Evolutionary conservation across 2,797 vertebrate species (phyloP), one percentile per base, ranked within the genome.

Genomic region (Aplochiton taeniatus): DNA sequence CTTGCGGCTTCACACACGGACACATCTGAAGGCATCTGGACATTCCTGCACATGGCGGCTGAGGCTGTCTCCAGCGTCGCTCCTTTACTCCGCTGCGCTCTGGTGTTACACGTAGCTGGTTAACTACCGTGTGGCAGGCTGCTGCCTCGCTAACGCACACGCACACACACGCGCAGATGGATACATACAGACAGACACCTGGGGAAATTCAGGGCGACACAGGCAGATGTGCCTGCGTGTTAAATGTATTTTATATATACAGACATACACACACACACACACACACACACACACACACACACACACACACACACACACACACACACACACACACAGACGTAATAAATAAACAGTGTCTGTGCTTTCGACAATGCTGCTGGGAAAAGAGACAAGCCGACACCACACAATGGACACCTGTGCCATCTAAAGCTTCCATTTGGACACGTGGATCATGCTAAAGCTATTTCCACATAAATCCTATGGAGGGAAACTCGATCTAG

Each of bases 1-100:
- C 80, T 87, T 88, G 86, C 85, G 86, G 86, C 82, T 89, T 88
- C 82, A 82, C 88, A 89, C 84, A 83, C 77, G 82, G 3, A 31
- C 31, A 86, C 86, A 83, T 87, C 82, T 88, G 80, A 90, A 86
- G 85, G 80, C 77, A 86, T 85, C 75, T 78, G 81, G 76, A 83
- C 80, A 90, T 88, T 90, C 81, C 73, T 76, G 77, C 70, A 76
- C 81, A 66, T 78, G 78, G 76, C 83, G 58, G 59, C 17, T 52
- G 45, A 31, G 18, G 4, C 46, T 47, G 19, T 41, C 16, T 50
- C 43, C 11, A 4, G 44, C 41, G 11, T 31, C 44, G 54, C 31
- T 31, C 3, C 31, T 31, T 31, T 31, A 65, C 11, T 17, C 56
- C 1, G 56, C 11, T 16, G 0, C 13, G 46, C 16, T 7, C 20